phyloP scores from a whole-genome alignment of 2,113 vertebrate species.

The Ceratotherium simum region DNA sequence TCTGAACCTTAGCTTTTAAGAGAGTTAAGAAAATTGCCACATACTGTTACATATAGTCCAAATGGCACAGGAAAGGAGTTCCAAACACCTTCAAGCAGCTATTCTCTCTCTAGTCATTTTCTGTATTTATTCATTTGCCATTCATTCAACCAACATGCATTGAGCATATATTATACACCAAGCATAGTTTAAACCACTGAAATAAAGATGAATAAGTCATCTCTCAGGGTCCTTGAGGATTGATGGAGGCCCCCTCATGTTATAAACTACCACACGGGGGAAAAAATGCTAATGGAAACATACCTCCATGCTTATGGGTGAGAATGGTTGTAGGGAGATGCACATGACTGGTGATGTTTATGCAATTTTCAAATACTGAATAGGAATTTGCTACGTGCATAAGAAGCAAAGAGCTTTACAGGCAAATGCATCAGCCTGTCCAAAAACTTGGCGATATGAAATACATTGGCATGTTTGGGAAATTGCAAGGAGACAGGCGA shows the following conservation, averaged over 20 bases:
- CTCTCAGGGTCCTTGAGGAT: not conserved
- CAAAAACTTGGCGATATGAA: not conserved
- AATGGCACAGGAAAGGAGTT: not conserved
- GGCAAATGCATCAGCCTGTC: not conserved
- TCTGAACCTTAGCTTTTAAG: constrained; percentile 42
- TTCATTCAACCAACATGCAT: not conserved
- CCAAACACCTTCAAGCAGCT: not conserved
- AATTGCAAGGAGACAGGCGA: not conserved
- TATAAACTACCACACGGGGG: not conserved
- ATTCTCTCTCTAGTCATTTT: not conserved
- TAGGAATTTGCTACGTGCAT: not conserved
- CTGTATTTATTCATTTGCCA: not conserved
- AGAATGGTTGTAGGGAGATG: not conserved
- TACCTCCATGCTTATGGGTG: not conserved
- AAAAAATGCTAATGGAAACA: not conserved
- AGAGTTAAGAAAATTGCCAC: not conserved
- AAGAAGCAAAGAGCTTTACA: not conserved
- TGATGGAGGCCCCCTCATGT: not conserved
- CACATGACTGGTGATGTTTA: not conserved
- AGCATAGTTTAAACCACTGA: not conserved
- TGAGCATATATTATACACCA: not conserved
- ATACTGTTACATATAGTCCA: not conserved
- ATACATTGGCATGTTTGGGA: not conserved
- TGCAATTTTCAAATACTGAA: not conserved
- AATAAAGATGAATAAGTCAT: not conserved